These are phyloP conservation scores for Vanessa cardui DNA, from an alignment of 2,888 invertebrate genomes.

Conservation along the genomic window DNA sequence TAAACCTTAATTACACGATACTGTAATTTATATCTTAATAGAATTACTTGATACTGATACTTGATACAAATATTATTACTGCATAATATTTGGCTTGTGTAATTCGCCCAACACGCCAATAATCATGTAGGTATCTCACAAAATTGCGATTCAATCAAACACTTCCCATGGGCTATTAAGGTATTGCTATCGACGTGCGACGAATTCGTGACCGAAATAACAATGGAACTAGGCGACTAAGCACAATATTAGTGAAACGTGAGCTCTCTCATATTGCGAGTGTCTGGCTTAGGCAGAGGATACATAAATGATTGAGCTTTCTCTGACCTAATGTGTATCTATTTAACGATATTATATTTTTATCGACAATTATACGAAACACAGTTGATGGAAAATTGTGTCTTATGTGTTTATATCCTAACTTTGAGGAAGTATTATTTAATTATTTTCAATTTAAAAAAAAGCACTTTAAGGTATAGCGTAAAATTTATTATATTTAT, in stretches of 20 bases:
- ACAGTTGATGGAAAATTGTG: too few relatives aligned
- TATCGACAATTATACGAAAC: too few relatives aligned
- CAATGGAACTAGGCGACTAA: constrained; percentile 15
- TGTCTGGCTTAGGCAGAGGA: background rate
- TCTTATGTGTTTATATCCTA: too few relatives aligned
- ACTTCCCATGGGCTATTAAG: constrained; percentile 24
- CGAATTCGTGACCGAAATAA: constrained; percentile 26
- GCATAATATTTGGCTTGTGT: background rate
- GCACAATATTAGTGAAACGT: constrained; percentile 25
- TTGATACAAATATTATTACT: background rate
- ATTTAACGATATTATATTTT: too few relatives aligned
- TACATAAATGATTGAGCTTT: background rate
- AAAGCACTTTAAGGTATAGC: too few relatives aligned
- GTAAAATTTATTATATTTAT: too few relatives aligned
- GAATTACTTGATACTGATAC: background rate
- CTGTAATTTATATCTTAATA: too few relatives aligned
- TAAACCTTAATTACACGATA: too few relatives aligned
- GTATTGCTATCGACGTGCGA: constrained; percentile 24
- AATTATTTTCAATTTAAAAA: too few relatives aligned
- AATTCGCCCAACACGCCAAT: background rate
- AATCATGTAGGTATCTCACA: constrained; percentile 13
- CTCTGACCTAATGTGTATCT: background rate
- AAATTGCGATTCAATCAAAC: constrained; percentile 26
- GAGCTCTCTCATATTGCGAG: constrained; percentile 6
- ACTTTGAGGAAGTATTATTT: too few relatives aligned